phyloP scores from a whole-genome alignment of 2,113 vertebrate genomes.

The Urocolius indicus region DNA sequence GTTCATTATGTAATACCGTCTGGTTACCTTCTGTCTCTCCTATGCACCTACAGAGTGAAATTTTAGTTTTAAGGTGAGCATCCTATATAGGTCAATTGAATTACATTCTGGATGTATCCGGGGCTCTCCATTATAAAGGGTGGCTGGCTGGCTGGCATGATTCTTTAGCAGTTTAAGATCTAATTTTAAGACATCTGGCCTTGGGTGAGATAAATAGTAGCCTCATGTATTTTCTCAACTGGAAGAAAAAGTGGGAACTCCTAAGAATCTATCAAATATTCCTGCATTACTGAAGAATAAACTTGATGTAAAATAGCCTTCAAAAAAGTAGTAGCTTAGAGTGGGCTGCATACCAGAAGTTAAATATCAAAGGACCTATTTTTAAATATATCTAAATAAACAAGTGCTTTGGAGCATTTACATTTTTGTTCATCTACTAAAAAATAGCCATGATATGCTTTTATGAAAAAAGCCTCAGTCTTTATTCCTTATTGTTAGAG shows the following conservation, averaged over 20 bases:
- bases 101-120: neutral
- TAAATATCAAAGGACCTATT: conserved; percentile 52
- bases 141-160: neutral
- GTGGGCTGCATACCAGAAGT: neutral
- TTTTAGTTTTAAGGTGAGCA: conserved; percentile 36
- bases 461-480: neutral
- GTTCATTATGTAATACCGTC: conserved; percentile 5
- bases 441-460: neutral
- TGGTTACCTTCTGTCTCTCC: conserved; percentile 25
- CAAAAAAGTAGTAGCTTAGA: neutral
- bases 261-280: neutral
- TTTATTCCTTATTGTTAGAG: neutral
- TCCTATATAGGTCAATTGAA: conserved; percentile 37
- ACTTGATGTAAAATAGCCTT: neutral
- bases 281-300: neutral
- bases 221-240: neutral
- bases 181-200: neutral
- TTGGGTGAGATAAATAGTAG: neutral
- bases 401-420: neutral
- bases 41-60: conserved; percentile 10
- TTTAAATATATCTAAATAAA: conserved; percentile 49
- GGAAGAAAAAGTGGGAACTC: neutral
- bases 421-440: neutral
- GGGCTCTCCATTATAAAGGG: neutral
- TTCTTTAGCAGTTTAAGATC: neutral